Conservation (phyloP, 1,140 invertebrate genomes). For the Drosophila persimilis region DNA sequence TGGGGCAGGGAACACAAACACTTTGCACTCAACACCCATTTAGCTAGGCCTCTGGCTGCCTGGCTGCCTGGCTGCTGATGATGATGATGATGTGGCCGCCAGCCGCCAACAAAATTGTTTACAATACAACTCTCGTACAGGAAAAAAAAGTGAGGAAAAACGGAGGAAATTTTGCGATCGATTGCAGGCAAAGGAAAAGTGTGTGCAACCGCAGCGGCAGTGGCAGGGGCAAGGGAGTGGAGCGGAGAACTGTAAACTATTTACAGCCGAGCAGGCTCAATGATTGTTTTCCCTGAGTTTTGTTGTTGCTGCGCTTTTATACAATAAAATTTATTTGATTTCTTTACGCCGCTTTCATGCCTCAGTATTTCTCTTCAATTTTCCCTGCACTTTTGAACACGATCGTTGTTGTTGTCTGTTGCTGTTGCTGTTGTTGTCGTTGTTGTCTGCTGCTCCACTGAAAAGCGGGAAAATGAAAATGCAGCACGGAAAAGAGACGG, state of each 20-base stretch:
- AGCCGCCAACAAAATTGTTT: conserved; percentile 74
- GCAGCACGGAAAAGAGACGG: conserved; percentile 1
- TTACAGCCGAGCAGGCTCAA: conserved; percentile 70
- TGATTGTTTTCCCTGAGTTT: conserved; percentile 65
- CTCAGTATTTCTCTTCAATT: conserved; percentile 79
- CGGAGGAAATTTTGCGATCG: conserved; percentile 68
- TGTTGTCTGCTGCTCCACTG: conserved; percentile 11
- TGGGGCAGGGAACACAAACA: conserved; percentile 57
- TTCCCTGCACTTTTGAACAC: conserved; percentile 70
- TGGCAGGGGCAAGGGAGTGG: background rate
- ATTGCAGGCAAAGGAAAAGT: conserved; percentile 65
- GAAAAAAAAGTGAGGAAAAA: conserved; percentile 36
- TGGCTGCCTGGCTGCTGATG: conserved; percentile 31
- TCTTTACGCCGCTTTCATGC: conserved; percentile 77
- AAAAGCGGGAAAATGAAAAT: conserved; percentile 55
- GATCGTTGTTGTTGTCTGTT: conserved; percentile 36
- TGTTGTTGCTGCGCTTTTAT: conserved; percentile 64
- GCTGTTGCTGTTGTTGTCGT: conserved; percentile 25
- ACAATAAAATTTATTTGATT: conserved; percentile 81
- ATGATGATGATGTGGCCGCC: conserved; percentile 59
- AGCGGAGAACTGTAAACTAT: conserved; percentile 71
- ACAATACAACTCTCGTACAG: conserved; percentile 48
- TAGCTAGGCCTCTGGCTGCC: conserved; percentile 51
- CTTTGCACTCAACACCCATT: conserved; percentile 80
- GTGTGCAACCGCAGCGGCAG: conserved; percentile 61